Base-by-base conservation (phyloP, 2,888 invertebrate species). In the Drepana falcataria region DNA sequence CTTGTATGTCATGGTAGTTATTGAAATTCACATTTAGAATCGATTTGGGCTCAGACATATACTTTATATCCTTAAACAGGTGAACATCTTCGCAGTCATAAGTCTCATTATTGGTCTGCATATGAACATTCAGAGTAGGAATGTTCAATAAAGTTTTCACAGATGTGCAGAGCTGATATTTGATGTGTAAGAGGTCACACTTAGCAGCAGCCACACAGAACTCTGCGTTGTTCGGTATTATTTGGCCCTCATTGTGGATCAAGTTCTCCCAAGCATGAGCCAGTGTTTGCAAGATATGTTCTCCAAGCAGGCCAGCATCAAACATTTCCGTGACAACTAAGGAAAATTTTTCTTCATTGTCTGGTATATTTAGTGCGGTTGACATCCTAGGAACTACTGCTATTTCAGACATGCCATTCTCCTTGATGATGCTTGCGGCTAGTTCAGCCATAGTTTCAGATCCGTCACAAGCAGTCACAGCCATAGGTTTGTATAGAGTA, bases 301-400 rank as follows among this genome's bases (percentile, higher is more conserved):
- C 96, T 1, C 96, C 96, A 79, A 96, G 94, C 35, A 96, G 75
- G 0, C 94, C 96, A 52, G 95, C 94, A 87, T 96, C 96, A 85
- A 96, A 95, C 60, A 94, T 93, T 84, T 97, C 96, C 2, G 95
- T 95, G 0, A 96, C 91, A 53, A 96, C 79, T 49, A 96, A 76
- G 54, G 93, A 92, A 34, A 92, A 91, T 69, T 83, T 93, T 37
- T 92, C 85, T 53, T 91, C 91, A 52, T 94, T 81, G 73, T 93
- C 92, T 37, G 69, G 62, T 33, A 90, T 83, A 51, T 73, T 68
- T 66, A 95, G 75, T 53, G 91, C 79, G 6, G 92, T 93, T 0
- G 96, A 95, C 74, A 92, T 80, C 68, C 93, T 93, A 55, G 93
- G 89, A 4, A 95, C 73, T 35, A 94, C 78, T 52, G 82, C 79